Evolutionary conservation across 2,797 vertebrate genomes (phyloP).

Genomic region (Pseudotriccus pelzelni): DNA sequence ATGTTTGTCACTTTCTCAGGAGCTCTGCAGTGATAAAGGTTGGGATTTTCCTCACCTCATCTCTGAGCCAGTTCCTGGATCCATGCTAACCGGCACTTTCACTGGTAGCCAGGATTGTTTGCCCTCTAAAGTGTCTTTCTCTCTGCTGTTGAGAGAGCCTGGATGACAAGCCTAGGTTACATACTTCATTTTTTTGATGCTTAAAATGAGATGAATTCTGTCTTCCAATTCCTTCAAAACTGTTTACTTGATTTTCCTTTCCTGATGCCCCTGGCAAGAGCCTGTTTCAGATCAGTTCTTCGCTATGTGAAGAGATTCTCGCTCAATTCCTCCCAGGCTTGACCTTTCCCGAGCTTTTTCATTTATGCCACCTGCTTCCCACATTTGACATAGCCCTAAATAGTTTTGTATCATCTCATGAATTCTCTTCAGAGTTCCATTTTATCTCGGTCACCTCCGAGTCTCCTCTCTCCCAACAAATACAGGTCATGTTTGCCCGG

Average conservation of each 20-base stretch:
- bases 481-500: neutral
- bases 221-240: neutral
- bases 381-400: neutral
- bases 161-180: neutral
- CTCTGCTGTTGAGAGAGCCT: neutral
- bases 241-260: slow-evolving; percentile 9
- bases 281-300: neutral
- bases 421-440: neutral
- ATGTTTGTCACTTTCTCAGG: neutral
- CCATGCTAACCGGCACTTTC: neutral
- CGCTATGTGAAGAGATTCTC: neutral
- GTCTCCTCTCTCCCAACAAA: neutral
- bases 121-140: neutral
- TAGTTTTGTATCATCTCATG: neutral
- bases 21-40: neutral
- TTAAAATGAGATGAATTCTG: neutral
- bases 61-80: neutral
- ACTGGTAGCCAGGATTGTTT: neutral
- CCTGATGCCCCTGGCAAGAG: neutral
- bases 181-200: neutral
- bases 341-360: slow-evolving; percentile 23
- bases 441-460: neutral
- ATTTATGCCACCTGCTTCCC: slow-evolving; percentile 21
- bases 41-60: neutral
- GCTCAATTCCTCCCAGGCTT: neutral